Base-by-base conservation (phyloP, 1,140 invertebrate genomes). In the Anastatus disparis region DNA sequence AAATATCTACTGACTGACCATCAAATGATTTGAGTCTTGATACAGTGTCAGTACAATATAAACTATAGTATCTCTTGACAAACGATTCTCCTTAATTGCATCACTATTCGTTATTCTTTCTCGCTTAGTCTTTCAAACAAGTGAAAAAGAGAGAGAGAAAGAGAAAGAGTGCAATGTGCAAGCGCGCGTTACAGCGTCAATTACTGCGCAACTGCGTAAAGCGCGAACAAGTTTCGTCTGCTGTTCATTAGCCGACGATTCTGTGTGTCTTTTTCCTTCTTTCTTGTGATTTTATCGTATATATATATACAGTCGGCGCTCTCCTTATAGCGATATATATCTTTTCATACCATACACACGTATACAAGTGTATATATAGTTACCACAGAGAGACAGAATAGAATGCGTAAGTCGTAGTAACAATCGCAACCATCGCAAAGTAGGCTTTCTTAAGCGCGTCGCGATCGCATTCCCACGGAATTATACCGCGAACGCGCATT, bases 151-250 rank as follows among this genome's bases (percentile, higher is more conserved):
- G 68, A 44, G 48, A 68, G 72, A 9, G n/a, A 55, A 35, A 9
- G 52, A 50, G 64, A 71, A n/a, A n/a, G n/a, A n/a, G n/a, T n/a
- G n/a, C n/a, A n/a, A n/a, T n/a, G 70, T 65, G 63, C 40, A 61
- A 59, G 69, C 73, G 68, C 74, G 72, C 74, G 75, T 77, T 76
- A 79, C 75, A 75, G 50, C 78, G 78, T 80, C 77, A 82, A 78
- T 82, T 81, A 81, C 75, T 66, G 68, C 67, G 65, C 53, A 22
- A 62, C 72, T 56, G 50, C 38, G 42, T 56, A 52, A 72, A 73
- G 75, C 67, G 77, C 72, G 73, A 75, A 75, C 74, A 64, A 74
- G 75, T 75, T 76, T 67, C 55, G 70, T 75, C 20, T 40, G 46
- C 52, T 31, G 20, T 24, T 53, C 12, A 2, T 29, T 27, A 53